A percentile compares a stretch with the other conserved stretches of the same genome.
Evolutionary conservation across 1,140 invertebrate species (phyloP).

Genomic region (Phortica variegata): DNA sequence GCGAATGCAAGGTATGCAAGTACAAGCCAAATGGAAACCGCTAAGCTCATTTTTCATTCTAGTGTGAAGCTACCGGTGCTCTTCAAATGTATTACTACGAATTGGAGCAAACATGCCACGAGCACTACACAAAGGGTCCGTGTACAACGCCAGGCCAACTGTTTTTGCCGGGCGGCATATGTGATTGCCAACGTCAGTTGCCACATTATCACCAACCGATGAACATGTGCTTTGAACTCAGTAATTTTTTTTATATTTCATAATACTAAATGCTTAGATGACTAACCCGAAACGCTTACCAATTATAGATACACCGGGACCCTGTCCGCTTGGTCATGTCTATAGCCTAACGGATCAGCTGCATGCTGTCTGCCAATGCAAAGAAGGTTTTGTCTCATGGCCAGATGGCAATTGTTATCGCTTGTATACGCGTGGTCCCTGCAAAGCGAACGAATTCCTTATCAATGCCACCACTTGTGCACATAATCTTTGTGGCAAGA

Average conservation of each 20-base stretch:
- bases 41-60: neutral
- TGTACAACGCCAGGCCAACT: conserved; percentile 72
- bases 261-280: neutral
- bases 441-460: conserved; percentile 67
- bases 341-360: conserved; percentile 60
- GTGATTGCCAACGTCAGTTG: conserved; percentile 69
- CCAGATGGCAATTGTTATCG: conserved; percentile 71
- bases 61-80: conserved; percentile 58
- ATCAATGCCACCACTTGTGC: conserved; percentile 64
- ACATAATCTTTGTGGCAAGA: conserved; percentile 69
- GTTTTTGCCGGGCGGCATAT: conserved; percentile 71
- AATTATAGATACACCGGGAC: conserved; percentile 65
- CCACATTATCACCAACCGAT: conserved; percentile 71
- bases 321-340: conserved; percentile 70
- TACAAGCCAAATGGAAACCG: neutral
- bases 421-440: conserved; percentile 75
- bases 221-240: conserved; percentile 72
- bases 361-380: conserved; percentile 64
- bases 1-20: conserved; percentile 61
- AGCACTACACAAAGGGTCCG: conserved; percentile 75
- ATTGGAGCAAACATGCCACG: conserved; percentile 67
- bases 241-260: conserved; percentile 57
- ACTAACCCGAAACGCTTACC: neutral
- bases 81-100: conserved; percentile 60
- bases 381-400: conserved; percentile 69